Conservation (phyloP, 2,797 vertebrate species). For the Leucoraja ocellata region DNA sequence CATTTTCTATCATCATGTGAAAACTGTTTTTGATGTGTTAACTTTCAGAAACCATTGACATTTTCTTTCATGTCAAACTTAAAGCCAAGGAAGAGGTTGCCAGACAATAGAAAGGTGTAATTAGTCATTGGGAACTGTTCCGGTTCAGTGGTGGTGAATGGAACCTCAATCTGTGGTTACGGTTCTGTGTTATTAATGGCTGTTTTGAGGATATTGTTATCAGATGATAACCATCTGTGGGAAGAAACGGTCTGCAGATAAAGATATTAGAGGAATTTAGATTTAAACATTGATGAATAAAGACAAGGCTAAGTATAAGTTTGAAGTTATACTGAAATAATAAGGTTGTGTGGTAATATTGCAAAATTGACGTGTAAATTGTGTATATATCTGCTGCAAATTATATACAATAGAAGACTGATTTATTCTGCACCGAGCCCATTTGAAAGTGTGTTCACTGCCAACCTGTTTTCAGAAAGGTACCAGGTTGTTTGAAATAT, state of each 20-base stretch:
- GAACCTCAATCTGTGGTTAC: background rate
- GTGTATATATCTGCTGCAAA: background rate
- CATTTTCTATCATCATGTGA: background rate
- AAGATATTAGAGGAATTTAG: background rate
- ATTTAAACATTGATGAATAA: background rate
- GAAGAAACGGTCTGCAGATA: background rate
- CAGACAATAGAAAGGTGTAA: background rate
- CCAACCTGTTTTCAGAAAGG: background rate
- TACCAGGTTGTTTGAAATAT: background rate
- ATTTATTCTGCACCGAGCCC: background rate
- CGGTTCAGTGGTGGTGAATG: constrained; percentile 14
- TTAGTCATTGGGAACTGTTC: background rate
- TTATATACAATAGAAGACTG: background rate
- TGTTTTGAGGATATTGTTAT: constrained; percentile 25
- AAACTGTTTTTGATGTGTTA: background rate
- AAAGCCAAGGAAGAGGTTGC: background rate
- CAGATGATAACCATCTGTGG: constrained; percentile 8
- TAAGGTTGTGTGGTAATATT: background rate
- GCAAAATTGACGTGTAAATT: background rate
- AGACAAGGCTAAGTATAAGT: background rate
- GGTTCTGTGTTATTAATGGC: background rate
- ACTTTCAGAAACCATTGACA: background rate
- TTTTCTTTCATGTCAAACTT: background rate
- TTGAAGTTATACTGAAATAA: background rate
- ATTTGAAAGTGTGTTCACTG: background rate